Evolutionary conservation across 2,797 vertebrate genomes (phyloP), one percentile per base, ranked within the genome.

Genomic region (Sebastes umbrosus): DNA sequence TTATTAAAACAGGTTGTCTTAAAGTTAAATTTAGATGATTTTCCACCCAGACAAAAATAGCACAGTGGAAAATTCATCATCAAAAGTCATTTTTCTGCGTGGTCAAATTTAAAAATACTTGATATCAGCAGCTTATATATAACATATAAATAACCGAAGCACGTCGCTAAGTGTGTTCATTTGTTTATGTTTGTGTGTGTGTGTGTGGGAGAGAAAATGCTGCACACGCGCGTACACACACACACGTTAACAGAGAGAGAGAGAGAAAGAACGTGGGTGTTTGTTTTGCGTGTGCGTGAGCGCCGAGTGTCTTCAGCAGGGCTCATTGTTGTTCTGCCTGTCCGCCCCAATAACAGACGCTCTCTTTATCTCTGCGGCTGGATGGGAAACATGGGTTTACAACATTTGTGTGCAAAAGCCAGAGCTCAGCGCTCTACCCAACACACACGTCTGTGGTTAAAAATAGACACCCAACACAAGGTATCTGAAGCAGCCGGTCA

Each of bases 321-420:
- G 32, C 39, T 89, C 77, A 22, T 67, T 83, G 88, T 83, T 78
- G 67, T 69, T 81, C 78, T 62, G 67, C 65, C 79, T 80, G 68
- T 86, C 86, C 72, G 66, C 75, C 54, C 57, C 67, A 84, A 73
- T 58, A 84, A 79, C 87, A 79, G 72, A 83, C 64, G 9, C 71
- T 54, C 69, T 85, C 82, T 88, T 50, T 54, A 88, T 92, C 87
- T 87, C 69, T 18, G 31, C 6, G 1, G 71, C 64, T 83, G 77
- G 74, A 84, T 77, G 69, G 84, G 79, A 87, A 89, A 93, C 73
- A 68, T 4, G 76, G 79, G 32, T 81, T 87, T 84, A 81, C 69
- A 66, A 69, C 69, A 24, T 86, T 87, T 87, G 74, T 84, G 85
- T 69, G 52, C 72, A 73, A 84, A 83, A 88, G 69, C 77, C 77